These are phyloP conservation scores for Nomada hirtipes DNA, from an alignment of 2,888 invertebrate genomes.

Conservation along the genomic window DNA sequence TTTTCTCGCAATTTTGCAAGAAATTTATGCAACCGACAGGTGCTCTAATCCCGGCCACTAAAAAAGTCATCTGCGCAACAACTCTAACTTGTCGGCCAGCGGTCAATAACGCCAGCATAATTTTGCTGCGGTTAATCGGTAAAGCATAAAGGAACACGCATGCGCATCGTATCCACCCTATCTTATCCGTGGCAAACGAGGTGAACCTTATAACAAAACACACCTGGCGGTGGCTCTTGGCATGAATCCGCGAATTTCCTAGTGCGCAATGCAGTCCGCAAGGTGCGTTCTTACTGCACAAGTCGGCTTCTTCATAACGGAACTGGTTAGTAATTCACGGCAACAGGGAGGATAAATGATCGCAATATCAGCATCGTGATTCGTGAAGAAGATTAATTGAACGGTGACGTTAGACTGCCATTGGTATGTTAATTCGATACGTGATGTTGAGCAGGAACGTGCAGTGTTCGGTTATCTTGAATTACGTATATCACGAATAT, in stretches of 20 bases:
- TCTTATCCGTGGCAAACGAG: slow-evolving; percentile 19
- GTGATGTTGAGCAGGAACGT: neutral
- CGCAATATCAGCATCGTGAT: neutral
- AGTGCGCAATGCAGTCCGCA: slow-evolving; percentile 12
- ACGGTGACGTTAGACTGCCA: slow-evolving; percentile 24
- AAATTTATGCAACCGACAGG: slow-evolving; percentile 1
- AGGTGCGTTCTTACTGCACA: neutral
- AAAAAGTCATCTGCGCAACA: slow-evolving; percentile 41
- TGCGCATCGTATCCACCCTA: slow-evolving; percentile 36
- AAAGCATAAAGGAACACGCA: slow-evolving; percentile 37
- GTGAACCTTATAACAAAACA: slow-evolving; percentile 25
- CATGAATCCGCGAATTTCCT: neutral
- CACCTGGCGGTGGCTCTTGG: slow-evolving; percentile 25
- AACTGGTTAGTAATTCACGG: neutral
- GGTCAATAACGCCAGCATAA: slow-evolving; percentile 59
- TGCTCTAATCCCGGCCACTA: slow-evolving; percentile 1
- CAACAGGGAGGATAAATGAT: neutral
- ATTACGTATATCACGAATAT: neutral
- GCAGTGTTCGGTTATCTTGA: neutral
- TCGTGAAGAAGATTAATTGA: neutral
- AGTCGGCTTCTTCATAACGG: neutral
- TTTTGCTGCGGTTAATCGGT: slow-evolving; percentile 48
- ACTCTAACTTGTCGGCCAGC: slow-evolving; percentile 31
- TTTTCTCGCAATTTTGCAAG: neutral
- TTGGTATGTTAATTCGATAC: slow-evolving; percentile 4